These are phyloP conservation scores for Psittacula cyanocephala DNA, from an alignment of 2,113 vertebrate genomes.

Conservation along the genomic window DNA sequence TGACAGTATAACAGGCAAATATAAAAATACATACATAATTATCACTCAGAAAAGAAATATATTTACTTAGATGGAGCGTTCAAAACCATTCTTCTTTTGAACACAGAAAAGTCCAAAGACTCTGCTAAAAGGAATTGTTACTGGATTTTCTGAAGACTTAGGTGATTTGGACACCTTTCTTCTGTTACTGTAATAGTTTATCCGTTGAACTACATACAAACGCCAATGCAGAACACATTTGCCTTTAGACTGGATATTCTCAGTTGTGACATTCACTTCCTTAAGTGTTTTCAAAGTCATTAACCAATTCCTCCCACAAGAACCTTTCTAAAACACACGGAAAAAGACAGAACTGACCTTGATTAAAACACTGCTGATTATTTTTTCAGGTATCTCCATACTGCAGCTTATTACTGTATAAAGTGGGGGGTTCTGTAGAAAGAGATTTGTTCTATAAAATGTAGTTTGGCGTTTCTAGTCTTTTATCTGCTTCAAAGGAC, in stretches of 20 bases:
- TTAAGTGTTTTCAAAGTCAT: conserved; percentile 13
- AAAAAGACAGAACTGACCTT: conserved; percentile 1
- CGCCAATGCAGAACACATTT: neutral
- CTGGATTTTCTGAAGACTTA: neutral
- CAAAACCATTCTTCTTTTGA: neutral
- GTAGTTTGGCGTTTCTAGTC: neutral
- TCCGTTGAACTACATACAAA: neutral
- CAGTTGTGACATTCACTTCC: neutral
- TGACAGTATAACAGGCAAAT: neutral
- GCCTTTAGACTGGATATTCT: neutral
- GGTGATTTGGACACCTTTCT: neutral
- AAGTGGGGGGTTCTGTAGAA: neutral
- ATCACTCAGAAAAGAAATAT: neutral
- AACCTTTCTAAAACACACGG: neutral
- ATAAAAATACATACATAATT: neutral
- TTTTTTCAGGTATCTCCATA: neutral
- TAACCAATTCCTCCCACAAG: neutral
- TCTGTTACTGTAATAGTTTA: neutral
- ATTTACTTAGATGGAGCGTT: neutral
- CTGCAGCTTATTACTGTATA: neutral
- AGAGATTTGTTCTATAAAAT: neutral
- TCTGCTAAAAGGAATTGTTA: neutral
- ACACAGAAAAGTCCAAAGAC: neutral
- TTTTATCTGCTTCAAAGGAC: neutral
- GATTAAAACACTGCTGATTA: neutral